Evolutionary conservation across 2,888 invertebrate species (phyloP).

Genomic region (Amiota minor): DNA sequence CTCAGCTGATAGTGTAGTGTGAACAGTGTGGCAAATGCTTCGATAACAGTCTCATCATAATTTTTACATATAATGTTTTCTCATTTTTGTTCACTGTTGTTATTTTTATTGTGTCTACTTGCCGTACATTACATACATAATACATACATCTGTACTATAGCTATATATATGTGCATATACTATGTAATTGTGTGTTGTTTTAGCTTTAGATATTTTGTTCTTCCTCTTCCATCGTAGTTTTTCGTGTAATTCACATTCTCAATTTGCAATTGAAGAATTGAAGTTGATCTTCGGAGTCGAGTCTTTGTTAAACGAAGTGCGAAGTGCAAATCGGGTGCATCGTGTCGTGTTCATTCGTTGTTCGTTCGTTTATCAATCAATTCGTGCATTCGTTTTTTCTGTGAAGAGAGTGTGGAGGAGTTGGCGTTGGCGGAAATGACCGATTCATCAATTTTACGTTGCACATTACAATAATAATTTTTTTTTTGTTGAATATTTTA

Average conservation of each 20-base stretch:
- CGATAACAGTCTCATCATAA: no score
- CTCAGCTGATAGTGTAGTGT: constrained; percentile 8
- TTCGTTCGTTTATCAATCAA: background rate
- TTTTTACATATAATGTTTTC: no score
- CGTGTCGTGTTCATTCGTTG: background rate
- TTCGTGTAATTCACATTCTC: constrained; percentile 12
- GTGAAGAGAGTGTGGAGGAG: constrained; percentile 7
- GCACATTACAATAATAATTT: constrained; percentile 9
- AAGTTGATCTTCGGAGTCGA: constrained; percentile 17
- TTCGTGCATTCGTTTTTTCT: background rate
- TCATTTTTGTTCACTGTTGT: background rate
- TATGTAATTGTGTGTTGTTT: constrained; percentile 24
- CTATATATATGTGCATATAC: no score
- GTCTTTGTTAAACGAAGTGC: background rate
- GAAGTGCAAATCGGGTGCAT: background rate
- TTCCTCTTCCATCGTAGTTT: constrained; percentile 3
- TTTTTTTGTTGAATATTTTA: background rate
- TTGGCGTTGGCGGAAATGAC: constrained; percentile 18
- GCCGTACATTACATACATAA: background rate
- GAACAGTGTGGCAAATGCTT: background rate
- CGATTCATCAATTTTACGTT: background rate
- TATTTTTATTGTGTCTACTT: constrained; percentile 25
- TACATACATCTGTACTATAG: background rate
- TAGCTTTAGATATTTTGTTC: constrained; percentile 22
- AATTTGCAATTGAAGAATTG: constrained; percentile 11